These are phyloP conservation scores for Phocides pigmalion DNA, from an alignment of 1,140 invertebrate species.

Conservation along the genomic window DNA sequence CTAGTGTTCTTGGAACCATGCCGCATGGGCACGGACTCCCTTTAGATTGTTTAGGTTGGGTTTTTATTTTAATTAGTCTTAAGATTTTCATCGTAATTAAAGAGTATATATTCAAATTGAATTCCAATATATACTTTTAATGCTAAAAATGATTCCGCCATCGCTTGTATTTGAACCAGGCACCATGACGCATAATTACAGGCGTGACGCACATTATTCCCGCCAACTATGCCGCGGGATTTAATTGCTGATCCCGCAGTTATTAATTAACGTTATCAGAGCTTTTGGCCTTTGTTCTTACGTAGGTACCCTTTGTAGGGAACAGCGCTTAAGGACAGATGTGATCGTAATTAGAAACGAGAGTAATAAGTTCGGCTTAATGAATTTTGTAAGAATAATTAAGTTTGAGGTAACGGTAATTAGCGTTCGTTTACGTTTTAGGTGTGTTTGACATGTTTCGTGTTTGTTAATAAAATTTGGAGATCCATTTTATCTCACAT, in stretches of 20 bases:
- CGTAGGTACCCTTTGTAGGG: conserved; percentile 19
- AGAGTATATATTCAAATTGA: too few species aligned
- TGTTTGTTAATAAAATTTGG: too few species aligned
- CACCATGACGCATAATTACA: conserved; percentile 51
- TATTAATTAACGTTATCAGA: conserved; percentile 64
- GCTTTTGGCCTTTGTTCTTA: conserved; percentile 38
- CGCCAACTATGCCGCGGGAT: conserved; percentile 51
- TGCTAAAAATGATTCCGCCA: neutral
- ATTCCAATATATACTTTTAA: too few species aligned
- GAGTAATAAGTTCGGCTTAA: conserved; percentile 12
- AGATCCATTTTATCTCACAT: too few species aligned
- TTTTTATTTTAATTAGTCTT: too few species aligned
- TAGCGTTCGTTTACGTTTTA: too few species aligned
- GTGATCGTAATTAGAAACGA: conserved; percentile 18
- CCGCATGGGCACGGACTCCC: too few species aligned
- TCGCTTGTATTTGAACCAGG: neutral
- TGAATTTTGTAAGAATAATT: neutral
- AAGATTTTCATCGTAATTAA: too few species aligned
- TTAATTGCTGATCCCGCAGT: conserved; percentile 54
- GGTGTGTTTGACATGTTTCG: too few species aligned
- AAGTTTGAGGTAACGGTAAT: too few species aligned
- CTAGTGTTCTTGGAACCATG: too few species aligned
- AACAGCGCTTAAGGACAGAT: conserved; percentile 18
- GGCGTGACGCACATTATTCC: conserved; percentile 54
- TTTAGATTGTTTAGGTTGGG: too few species aligned